Evolutionary conservation across 2,113 vertebrate genomes (phyloP), one percentile per base, ranked within the genome.

Genomic region (Planiliza haematocheilus): DNA sequence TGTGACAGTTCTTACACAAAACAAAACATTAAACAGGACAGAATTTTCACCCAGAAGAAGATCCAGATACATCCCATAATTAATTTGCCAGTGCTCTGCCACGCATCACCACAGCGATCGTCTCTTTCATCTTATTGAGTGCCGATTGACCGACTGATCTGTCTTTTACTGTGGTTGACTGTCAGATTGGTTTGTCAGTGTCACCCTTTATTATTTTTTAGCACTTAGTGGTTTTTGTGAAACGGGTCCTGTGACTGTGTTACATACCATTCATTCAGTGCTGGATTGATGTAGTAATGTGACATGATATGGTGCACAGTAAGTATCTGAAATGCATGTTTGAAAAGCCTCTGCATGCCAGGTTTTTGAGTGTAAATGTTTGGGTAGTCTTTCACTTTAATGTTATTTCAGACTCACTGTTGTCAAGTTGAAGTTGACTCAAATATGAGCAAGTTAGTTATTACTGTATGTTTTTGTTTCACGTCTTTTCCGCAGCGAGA

Each of bases 401-500:
- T 74, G 59, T 30, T 3, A 37, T 60, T 64, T 68, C 30, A 51
- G 55, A 52, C 20, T 60, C 43, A 14, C 20, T 60, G 41, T 20
- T 83, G 48, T 38, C 21, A 30, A 20, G 24, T 24, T 21, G 24
- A 30, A 63, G 51, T 20, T 48, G 62, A 57, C 48, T 1, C 41
- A 63, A 12, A 64, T 21, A 43, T 18, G 37, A 76, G 11, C 50
- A 52, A 57, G 11, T 51, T 18, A 70, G 50, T 63, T 61, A 21
- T 8, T 64, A 42, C n/a, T n/a, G n/a, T 67, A 38, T 71, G 2
- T 69, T 36, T 81, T 55, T 84, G 48, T 81, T 57, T 74, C 55
- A 75, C 56, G 17, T 76, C 79, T 56, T 24, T 79, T 53, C 68
- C 85, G 79, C 91, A 91, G 91, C 14, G 86, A 92, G 83, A 90